Base-by-base conservation (phyloP, 2,113 vertebrate genomes). In the Strix aluco region DNA sequence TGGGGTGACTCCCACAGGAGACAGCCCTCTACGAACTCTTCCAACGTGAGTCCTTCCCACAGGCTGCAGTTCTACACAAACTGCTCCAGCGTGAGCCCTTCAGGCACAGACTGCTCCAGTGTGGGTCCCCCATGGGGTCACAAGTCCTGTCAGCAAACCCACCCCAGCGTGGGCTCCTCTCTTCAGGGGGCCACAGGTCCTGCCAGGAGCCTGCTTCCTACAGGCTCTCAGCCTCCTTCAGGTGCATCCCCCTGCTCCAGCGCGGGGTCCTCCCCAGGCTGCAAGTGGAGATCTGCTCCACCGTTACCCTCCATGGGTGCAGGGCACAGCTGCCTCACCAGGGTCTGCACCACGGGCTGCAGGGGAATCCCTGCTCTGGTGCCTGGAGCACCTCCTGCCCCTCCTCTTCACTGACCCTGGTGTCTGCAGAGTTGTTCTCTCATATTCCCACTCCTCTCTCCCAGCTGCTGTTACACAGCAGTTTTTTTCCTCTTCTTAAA, bases 1-100 rank as follows among this genome's bases (percentile, higher is more conserved):
- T 1, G 10, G 36, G 15, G 8, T 38, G 40, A 22, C 21, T 78
- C 40, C 47, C 40, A 42, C 0, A 2, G 73, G 6, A 65, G 38
- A 34, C 8, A 49, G 11, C 22, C 14, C 74, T 57, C 13, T 52
- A 62, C 0, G 0, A 57, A 52, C 11, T 77, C 32, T n/a, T 36
- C 17, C 29, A 40, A 23, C 0, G 0, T 11, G 38, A 2, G 8
- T 32, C 18, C 16, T 29, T 49, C 25, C 19, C 21, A 38, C 2
- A 0, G 21, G 15, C 27, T 32, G 3, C 58, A 51, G 74, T 19
- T 15, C 30, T 55, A 19, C 46, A 47, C 27, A 29, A 30, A 55
- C 54, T 55, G 29, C 54, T 55, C 54, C 54, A 55, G 54, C 9
- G 16, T 30, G 54, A 21, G 46, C 21, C 46, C 46, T 47, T 47